Base-by-base conservation (phyloP, 2,113 vertebrate genomes). In the Cochlearius cochlearius region DNA sequence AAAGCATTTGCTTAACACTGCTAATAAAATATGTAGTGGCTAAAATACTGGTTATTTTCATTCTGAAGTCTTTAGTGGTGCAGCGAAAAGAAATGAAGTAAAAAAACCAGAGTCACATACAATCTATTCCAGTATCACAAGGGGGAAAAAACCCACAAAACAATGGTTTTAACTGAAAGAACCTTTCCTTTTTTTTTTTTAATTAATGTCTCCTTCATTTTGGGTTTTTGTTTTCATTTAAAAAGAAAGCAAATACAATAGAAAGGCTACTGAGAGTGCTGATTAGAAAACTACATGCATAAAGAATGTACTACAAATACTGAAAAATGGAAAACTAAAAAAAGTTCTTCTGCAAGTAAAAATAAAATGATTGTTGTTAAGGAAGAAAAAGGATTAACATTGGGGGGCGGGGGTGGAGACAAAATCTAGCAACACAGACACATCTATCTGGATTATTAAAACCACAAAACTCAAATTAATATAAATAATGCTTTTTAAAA, bases 151-250 rank as follows among this genome's bases (percentile, higher is more conserved):
- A 15, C 7, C 25, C 50, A 91, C 8, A 38, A 59, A 88, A 23
- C 7, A 77, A 56, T 13, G 43, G 4, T 50, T 83, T 90, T 59
- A 72, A 72, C 3, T 39, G 21, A 75, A 52, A 67, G 5, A 92
- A 68, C 2, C 3, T 26, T 36, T 30, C 2, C 1, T 3, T 36
- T 47, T 62, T 52, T 60, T n/a, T 38, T 3, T 9, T 16, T 4
- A 17, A 67, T 29, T 13, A 32, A 67, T 11, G 10, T 82, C 74
- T 97, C 97, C 95, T 97, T 98, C 97, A 97, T 97, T 97, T 98
- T 98, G 97, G 96, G 97, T 98, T 98, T 98, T 98, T 96, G 55
- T 79, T 94, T 80, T 90, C 12, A 67, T 96, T 94, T 96, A 78
- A 55, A 64, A 63, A 94, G 75, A 58, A 89, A 90, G 64, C 27